These are phyloP conservation scores for Iphiclides podalirius DNA, from an alignment of 2,888 invertebrate species.

Conservation along the genomic window DNA sequence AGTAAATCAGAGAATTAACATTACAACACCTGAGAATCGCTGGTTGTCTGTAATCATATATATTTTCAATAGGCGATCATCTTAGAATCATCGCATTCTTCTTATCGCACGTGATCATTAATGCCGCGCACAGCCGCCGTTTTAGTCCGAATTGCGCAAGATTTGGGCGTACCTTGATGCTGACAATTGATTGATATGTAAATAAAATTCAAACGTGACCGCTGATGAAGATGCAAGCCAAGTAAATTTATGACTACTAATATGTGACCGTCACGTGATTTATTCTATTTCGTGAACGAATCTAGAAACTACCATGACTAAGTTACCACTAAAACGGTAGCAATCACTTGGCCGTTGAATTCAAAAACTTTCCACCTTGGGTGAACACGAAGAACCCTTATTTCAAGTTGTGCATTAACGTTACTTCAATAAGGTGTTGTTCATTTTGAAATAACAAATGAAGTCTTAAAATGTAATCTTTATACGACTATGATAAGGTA, in stretches of 20 bases:
- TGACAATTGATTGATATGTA: slow-evolving; percentile 36
- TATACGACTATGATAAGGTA: too few relatives aligned
- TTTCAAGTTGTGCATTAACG: too few relatives aligned
- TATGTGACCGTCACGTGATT: slow-evolving; percentile 6
- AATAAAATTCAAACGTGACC: slow-evolving; percentile 33
- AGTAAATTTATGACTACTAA: slow-evolving; percentile 27
- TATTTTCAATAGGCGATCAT: slow-evolving; percentile 2
- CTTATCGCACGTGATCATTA: slow-evolving; percentile 1
- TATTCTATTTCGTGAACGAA: neutral
- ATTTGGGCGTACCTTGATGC: slow-evolving; percentile 29
- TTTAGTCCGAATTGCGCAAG: slow-evolving; percentile 17
- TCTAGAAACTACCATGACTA: neutral
- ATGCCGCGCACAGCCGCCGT: neutral
- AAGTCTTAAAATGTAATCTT: too few relatives aligned
- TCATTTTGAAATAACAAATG: too few relatives aligned
- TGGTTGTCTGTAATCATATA: slow-evolving; percentile 3
- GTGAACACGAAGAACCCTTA: too few relatives aligned
- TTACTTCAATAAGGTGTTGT: too few relatives aligned
- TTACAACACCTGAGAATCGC: neutral
- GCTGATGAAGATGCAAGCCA: slow-evolving; percentile 25
- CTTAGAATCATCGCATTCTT: slow-evolving; percentile 7
- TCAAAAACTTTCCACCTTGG: too few relatives aligned
- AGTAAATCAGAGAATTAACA: neutral
- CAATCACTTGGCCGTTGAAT: too few relatives aligned
- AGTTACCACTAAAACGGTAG: too few relatives aligned